These are phyloP conservation scores for Vanessa cardui DNA, from an alignment of 2,888 invertebrate species.

Conservation along the genomic window DNA sequence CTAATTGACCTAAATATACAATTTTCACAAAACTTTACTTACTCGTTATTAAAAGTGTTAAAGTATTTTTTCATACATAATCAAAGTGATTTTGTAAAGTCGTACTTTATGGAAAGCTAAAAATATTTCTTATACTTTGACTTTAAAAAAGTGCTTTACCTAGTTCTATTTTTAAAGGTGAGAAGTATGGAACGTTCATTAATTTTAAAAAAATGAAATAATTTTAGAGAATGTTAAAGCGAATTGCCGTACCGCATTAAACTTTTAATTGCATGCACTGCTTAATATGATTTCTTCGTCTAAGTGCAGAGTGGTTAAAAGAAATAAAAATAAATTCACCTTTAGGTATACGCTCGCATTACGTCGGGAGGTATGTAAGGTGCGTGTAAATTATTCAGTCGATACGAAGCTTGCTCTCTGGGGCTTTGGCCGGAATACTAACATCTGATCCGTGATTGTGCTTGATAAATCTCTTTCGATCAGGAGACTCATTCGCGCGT, in stretches of 20 bases:
- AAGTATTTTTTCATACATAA: not conserved
- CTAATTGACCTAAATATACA: not conserved
- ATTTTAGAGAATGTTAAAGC: conserved; percentile 20
- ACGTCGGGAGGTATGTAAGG: conserved; percentile 48
- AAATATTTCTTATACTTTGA: not conserved
- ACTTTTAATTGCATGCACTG: conserved; percentile 36
- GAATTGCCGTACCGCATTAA: conserved; percentile 26
- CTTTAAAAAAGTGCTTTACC: conserved; percentile 2
- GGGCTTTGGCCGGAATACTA: conserved; percentile 74
- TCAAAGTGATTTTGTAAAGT: not conserved
- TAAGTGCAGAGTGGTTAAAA: conserved; percentile 26
- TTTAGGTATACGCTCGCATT: conserved; percentile 47
- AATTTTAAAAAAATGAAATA: conserved; percentile 19
- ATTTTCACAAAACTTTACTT: not conserved
- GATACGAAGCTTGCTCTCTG: conserved; percentile 65
- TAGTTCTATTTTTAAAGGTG: conserved; percentile 2
- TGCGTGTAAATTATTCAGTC: conserved; percentile 77
- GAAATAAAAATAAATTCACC: conserved; percentile 48
- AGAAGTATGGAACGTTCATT: conserved; percentile 14
- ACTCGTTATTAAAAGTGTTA: not conserved
- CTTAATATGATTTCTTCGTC: conserved; percentile 35
- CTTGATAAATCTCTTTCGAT: conserved; percentile 67
- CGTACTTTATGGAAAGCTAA: too few relatives aligned
- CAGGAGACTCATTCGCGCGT: conserved; percentile 20
- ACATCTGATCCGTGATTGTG: conserved; percentile 78